Percentiles rank a stretch among this genome's conserved stretches.
Conservation (phyloP, 1,140 invertebrate species). For the Rhyzopertha dominica region DNA sequence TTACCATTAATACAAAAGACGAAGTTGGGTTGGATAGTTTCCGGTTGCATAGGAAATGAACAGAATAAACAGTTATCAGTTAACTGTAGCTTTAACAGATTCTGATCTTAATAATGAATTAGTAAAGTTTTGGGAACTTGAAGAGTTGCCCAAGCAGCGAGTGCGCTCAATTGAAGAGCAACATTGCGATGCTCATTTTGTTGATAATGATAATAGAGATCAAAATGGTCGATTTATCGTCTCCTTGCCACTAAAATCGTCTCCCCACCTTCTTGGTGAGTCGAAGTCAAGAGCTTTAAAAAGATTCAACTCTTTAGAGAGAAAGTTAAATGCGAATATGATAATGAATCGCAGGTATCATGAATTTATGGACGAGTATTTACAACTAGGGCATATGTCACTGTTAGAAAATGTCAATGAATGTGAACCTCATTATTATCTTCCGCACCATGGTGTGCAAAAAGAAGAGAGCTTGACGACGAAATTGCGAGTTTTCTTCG, state of each 20-base stretch:
- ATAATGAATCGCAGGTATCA: too few relatives aligned
- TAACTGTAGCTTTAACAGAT: too few relatives aligned
- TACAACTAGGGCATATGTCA: too few relatives aligned
- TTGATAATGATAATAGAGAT: not conserved
- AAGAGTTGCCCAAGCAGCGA: not conserved
- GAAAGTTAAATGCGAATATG: not conserved
- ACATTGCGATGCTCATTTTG: not conserved
- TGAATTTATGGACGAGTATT: not conserved
- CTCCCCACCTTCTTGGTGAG: not conserved
- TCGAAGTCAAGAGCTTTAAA: not conserved
- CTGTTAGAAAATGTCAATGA: too few relatives aligned
- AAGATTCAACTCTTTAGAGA: not conserved
- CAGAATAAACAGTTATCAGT: not conserved
- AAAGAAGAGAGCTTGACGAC: too few relatives aligned
- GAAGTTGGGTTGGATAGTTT: slow-evolving; percentile 4
- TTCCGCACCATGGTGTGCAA: too few relatives aligned
- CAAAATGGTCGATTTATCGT: not conserved
- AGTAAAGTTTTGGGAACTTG: slow-evolving; percentile 6
- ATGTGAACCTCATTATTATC: too few relatives aligned
- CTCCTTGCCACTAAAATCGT: not conserved
- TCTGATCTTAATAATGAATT: too few relatives aligned
- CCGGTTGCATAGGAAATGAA: not conserved
- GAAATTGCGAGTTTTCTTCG: too few relatives aligned
- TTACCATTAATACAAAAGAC: not conserved
- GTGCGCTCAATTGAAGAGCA: not conserved